Percentiles rank a stretch among this genome's conserved stretches.
Evolutionary conservation across 2,113 vertebrate species (phyloP).

Genomic region (Chascanopsetta lugubris): DNA sequence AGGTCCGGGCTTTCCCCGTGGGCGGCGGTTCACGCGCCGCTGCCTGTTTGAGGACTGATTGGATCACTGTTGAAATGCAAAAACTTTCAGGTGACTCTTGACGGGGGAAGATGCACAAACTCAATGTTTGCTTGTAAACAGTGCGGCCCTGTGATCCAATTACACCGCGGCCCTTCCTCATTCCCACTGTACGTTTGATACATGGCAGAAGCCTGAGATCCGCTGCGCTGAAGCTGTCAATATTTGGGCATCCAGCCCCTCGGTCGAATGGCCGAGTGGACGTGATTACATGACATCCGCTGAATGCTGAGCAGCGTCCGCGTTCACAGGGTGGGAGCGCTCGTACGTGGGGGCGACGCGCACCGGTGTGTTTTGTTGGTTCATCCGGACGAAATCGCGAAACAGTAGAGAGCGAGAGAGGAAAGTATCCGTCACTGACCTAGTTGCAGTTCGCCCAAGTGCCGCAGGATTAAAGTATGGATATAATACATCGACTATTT

Average conservation of each 20-base stretch:
- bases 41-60: conserved; percentile 11
- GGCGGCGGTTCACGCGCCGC: not conserved
- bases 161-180: conserved; percentile 33
- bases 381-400: conserved; percentile 27
- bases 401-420: conserved; percentile 22
- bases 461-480: not conserved
- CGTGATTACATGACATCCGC: conserved; percentile 22
- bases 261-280: conserved; percentile 21
- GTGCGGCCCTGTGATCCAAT: conserved; percentile 38
- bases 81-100: conserved; percentile 13
- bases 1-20: conserved; percentile 11
- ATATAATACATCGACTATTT: conserved; percentile 2
- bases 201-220: conserved; percentile 14
- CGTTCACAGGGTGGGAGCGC: conserved; percentile 5
- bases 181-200: conserved; percentile 28
- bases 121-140: conserved; percentile 33
- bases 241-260: conserved; percentile 40
- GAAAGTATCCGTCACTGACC: conserved; percentile 27
- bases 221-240: conserved; percentile 29
- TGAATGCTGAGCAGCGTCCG: conserved; percentile 8
- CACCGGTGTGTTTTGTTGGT: conserved; percentile 1
- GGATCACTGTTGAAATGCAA: conserved; percentile 25
- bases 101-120: conserved; percentile 23
- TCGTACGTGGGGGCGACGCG: not conserved
- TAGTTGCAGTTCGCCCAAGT: conserved; percentile 29